Evolutionary conservation across 2,797 vertebrate genomes (phyloP).

Genomic region (Brotula barbata): DNA sequence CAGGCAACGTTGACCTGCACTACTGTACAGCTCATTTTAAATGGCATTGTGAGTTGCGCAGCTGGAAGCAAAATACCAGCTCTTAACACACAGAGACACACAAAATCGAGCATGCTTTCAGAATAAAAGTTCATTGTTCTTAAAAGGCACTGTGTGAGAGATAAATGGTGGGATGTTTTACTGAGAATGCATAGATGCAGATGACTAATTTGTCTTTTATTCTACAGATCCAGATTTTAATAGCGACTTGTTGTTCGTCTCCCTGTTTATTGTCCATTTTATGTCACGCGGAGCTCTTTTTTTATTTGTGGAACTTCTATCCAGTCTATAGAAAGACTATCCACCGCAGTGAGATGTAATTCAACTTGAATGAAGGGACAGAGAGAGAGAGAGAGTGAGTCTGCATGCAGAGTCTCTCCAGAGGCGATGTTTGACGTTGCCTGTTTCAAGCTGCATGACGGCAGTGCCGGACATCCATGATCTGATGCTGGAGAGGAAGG

Average conservation of each 20-base stretch:
- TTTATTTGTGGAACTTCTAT: not conserved
- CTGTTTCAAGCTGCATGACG: constrained; percentile 51
- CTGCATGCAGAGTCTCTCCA: constrained; percentile 34
- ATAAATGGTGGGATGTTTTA: constrained; percentile 7
- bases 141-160: constrained; percentile 14
- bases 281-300: not conserved
- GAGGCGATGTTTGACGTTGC: constrained; percentile 51
- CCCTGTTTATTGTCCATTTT: not conserved
- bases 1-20: constrained; percentile 62
- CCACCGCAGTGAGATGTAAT: constrained; percentile 28
- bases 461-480: constrained; percentile 43
- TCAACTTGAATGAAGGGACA: constrained; percentile 34
- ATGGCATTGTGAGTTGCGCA: constrained; percentile 62
- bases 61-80: constrained; percentile 59
- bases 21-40: constrained; percentile 66
- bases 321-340: constrained; percentile 10
- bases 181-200: constrained; percentile 1
- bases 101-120: constrained; percentile 6
- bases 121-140: constrained; percentile 12
- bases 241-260: not conserved
- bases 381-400: constrained; percentile 1
- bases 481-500: constrained; percentile 57
- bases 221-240: not conserved
- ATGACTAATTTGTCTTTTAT: not conserved
- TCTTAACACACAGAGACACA: constrained; percentile 36